phyloP scores from a whole-genome alignment of 2,888 invertebrate genomes.

The Ganaspis brasiliensis region DNA sequence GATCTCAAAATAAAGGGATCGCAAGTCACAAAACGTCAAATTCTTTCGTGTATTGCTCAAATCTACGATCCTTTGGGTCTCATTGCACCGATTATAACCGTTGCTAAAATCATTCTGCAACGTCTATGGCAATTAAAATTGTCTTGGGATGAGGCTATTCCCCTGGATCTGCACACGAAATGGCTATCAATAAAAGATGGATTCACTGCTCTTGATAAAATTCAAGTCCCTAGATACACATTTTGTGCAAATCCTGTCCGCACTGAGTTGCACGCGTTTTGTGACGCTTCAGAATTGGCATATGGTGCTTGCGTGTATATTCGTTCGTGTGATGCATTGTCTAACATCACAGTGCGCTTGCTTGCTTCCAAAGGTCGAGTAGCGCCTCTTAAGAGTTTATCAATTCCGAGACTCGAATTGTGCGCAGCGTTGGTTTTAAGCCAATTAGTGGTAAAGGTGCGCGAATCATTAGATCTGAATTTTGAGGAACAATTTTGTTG shows the following conservation, averaged over 20 bases:
- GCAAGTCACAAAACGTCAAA: too few species aligned
- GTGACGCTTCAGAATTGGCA: slow-evolving; percentile 57
- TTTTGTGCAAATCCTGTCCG: not conserved
- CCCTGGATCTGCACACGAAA: slow-evolving; percentile 44
- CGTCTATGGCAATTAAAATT: slow-evolving; percentile 54
- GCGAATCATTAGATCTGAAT: too few species aligned
- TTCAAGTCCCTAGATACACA: slow-evolving; percentile 47
- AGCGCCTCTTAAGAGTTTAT: too few species aligned
- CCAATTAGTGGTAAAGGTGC: too few species aligned
- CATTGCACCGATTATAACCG: slow-evolving; percentile 53
- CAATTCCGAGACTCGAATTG: too few species aligned
- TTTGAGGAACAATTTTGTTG: too few species aligned
- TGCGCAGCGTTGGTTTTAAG: too few species aligned
- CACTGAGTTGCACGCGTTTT: slow-evolving; percentile 56
- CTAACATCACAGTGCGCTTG: not conserved
- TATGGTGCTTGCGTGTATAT: slow-evolving; percentile 54
- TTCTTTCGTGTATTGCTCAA: too few species aligned
- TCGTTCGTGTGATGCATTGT: slow-evolving; percentile 1
- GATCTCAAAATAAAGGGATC: slow-evolving; percentile 35
- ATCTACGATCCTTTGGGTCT: slow-evolving; percentile 61
- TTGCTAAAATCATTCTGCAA: slow-evolving; percentile 58
- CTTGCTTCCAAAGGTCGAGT: too few species aligned
- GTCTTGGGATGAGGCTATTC: slow-evolving; percentile 58
- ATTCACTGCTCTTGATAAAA: slow-evolving; percentile 46
- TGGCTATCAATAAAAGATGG: slow-evolving; percentile 51